Evolutionary conservation across 2,888 invertebrate genomes (phyloP).

Genomic region (Suillia variegata): DNA sequence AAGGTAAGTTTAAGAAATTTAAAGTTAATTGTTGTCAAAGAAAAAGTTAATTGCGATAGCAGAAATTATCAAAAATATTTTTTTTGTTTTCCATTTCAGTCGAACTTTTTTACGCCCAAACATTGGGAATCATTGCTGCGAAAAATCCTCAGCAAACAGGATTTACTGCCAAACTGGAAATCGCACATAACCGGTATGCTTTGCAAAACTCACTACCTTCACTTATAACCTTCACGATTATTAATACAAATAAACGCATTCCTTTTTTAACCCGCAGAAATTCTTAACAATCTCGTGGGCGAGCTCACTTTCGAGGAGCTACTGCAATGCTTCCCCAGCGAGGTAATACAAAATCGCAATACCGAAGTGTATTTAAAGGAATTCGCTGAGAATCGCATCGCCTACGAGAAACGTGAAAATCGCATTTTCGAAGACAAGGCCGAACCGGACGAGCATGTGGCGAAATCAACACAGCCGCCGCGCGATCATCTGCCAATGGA

Average conservation of each 20-base stretch:
- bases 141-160: conserved; percentile 55
- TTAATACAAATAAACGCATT: too few species aligned
- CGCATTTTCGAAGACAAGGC: conserved; percentile 35
- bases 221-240: too few species aligned
- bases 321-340: conserved; percentile 57
- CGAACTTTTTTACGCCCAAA: conserved; percentile 55
- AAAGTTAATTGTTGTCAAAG: too few species aligned
- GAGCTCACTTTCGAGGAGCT: conserved; percentile 57
- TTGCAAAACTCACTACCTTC: too few species aligned
- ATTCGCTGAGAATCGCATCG: conserved; percentile 45
- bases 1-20: conserved; percentile 62
- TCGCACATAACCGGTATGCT: conserved; percentile 48
- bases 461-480: conserved; percentile 16
- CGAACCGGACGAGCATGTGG: conserved; percentile 11
- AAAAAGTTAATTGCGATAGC: not conserved
- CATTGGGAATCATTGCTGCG: conserved; percentile 58
- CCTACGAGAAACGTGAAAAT: conserved; percentile 43
- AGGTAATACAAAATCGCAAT: conserved; percentile 51
- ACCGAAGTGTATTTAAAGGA: conserved; percentile 47
- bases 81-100: conserved; percentile 43
- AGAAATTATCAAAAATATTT: not conserved
- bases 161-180: conserved; percentile 54
- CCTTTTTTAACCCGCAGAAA: conserved; percentile 39
- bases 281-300: conserved; percentile 53
- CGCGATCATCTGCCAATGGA: conserved; percentile 55